Evolutionary conservation across 2,113 vertebrate genomes (phyloP).

Genomic region (Neopipo cinnamomea): DNA sequence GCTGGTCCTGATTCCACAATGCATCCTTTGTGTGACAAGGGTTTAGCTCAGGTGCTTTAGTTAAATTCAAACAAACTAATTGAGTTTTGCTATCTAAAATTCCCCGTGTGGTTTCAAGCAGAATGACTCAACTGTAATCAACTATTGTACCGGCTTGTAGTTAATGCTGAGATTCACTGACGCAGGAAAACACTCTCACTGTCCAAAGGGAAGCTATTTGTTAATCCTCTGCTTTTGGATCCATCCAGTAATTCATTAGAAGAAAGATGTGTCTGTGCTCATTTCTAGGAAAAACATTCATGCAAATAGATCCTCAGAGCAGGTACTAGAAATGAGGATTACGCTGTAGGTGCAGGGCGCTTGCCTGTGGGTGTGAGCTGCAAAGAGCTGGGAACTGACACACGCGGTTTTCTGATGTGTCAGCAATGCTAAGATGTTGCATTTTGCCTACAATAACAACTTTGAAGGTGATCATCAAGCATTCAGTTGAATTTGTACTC

Average conservation of each 20-base stretch:
- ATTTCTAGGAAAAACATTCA: background rate
- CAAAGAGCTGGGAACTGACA: background rate
- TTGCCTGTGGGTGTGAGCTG: background rate
- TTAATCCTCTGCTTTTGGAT: background rate
- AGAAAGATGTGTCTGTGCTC: background rate
- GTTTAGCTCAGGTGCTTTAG: background rate
- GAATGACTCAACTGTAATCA: background rate
- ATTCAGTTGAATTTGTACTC: background rate
- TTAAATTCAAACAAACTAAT: background rate
- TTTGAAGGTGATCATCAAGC: slow-evolving; percentile 45
- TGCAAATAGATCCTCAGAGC: background rate
- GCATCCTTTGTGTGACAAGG: background rate
- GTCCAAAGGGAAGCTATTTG: background rate
- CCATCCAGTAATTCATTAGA: background rate
- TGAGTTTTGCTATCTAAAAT: slow-evolving; percentile 5
- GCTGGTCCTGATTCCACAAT: background rate
- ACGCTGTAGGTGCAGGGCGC: background rate
- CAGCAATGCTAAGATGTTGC: slow-evolving; percentile 14
- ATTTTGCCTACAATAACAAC: slow-evolving; percentile 23
- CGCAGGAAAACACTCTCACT: background rate
- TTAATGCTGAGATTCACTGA: background rate
- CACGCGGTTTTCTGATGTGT: background rate
- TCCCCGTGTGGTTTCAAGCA: background rate
- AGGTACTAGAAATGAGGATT: background rate
- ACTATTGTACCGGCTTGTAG: background rate